Conservation (phyloP, 2,797 vertebrate species). For the Microchirus variegatus region DNA sequence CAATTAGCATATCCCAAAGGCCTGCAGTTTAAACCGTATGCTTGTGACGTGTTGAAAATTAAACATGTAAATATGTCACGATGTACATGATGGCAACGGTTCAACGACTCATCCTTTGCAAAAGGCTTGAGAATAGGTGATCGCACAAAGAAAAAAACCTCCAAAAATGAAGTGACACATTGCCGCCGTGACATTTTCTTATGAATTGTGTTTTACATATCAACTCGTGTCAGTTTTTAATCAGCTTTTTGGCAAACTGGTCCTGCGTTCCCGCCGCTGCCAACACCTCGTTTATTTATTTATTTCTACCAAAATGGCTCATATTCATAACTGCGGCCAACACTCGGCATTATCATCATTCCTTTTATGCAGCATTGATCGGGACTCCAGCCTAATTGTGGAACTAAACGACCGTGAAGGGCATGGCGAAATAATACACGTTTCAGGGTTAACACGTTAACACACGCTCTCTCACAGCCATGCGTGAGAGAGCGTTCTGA, state of each 20-base stretch:
- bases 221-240: slow-evolving; percentile 11
- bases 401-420: slow-evolving; percentile 52
- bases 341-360: slow-evolving; percentile 25
- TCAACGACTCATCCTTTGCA: no score
- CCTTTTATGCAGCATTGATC: slow-evolving; percentile 36
- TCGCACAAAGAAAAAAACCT: no score
- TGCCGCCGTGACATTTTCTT: neutral
- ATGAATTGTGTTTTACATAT: neutral
- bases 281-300: slow-evolving; percentile 17
- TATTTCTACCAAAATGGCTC: slow-evolving; percentile 16
- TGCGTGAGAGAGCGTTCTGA: slow-evolving; percentile 33
- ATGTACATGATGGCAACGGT: no score
- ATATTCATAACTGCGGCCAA: neutral
- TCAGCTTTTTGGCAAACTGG: neutral
- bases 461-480: slow-evolving; percentile 48
- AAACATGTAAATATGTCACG: no score
- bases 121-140: no score
- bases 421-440: slow-evolving; percentile 34
- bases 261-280: slow-evolving; percentile 6
- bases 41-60: no score
- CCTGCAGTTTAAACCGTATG: no score
- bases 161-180: neutral
- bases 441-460: slow-evolving; percentile 43
- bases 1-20: no score
- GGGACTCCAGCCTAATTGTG: slow-evolving; percentile 38